Conservation (phyloP, 2,113 vertebrate species). For the Anarrhichthys ocellatus region DNA sequence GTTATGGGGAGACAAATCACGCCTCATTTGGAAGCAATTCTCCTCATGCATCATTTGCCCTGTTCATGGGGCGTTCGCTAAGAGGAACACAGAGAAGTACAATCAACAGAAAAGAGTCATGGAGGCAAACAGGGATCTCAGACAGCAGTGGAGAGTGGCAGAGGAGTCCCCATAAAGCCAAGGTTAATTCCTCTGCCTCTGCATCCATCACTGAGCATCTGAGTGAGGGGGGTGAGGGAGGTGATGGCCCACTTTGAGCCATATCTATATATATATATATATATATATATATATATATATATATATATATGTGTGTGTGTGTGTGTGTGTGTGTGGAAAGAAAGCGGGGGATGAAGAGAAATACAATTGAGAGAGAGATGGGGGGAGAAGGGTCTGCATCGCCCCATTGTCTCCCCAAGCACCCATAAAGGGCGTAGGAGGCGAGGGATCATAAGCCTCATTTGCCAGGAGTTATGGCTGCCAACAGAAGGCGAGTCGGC, state of each 20-base stretch:
- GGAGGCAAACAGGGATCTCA: slow-evolving; percentile 62
- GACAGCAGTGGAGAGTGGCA: slow-evolving; percentile 67
- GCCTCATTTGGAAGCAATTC: slow-evolving; percentile 73
- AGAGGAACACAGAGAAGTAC: slow-evolving; percentile 36
- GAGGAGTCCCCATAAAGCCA: slow-evolving; percentile 83
- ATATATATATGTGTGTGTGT: slow-evolving; percentile 25
- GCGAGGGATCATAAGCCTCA: slow-evolving; percentile 77
- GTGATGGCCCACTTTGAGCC: slow-evolving; percentile 71
- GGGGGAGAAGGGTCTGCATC: slow-evolving; percentile 55
- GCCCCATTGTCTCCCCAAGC: slow-evolving; percentile 85
- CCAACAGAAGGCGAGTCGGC: slow-evolving; percentile 45
- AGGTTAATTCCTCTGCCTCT: slow-evolving; percentile 82
- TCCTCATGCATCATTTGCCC: slow-evolving; percentile 76
- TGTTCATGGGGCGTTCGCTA: slow-evolving; percentile 71
- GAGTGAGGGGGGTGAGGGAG: slow-evolving; percentile 24
- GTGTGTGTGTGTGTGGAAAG: slow-evolving; percentile 49
- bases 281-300: too few relatives aligned
- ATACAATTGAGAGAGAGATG: slow-evolving; percentile 63
- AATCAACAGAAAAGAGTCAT: slow-evolving; percentile 51
- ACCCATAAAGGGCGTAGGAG: slow-evolving; percentile 84
- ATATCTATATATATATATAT: slow-evolving; percentile 32
- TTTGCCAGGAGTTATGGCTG: slow-evolving; percentile 78
- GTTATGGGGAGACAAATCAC: slow-evolving; percentile 73
- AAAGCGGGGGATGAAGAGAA: slow-evolving; percentile 41
- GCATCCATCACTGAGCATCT: slow-evolving; percentile 78